Evolutionary conservation across 2,888 invertebrate species (phyloP).

Genomic region (Dysmachus trigonus): DNA sequence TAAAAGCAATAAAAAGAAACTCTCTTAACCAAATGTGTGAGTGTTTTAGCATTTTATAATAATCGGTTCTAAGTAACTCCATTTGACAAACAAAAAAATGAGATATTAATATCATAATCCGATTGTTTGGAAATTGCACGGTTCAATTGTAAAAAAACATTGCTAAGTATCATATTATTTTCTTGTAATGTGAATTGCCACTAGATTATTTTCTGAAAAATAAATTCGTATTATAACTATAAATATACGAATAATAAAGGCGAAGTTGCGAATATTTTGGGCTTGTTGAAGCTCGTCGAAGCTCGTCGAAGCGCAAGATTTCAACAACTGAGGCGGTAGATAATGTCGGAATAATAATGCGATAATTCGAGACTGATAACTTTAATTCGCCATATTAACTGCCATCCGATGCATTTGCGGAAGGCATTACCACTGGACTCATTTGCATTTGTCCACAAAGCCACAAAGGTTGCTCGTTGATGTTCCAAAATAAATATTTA

Average conservation of each 20-base stretch:
- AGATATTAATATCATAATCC: too few relatives aligned
- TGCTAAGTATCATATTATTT: too few relatives aligned
- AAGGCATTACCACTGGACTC: neutral
- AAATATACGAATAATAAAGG: neutral
- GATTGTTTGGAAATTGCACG: too few relatives aligned
- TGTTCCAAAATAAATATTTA: neutral
- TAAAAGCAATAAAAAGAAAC: too few relatives aligned
- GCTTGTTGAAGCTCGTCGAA: neutral
- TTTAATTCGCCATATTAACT: neutral
- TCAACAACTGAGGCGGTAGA: neutral
- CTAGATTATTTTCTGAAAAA: neutral
- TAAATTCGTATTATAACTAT: neutral
- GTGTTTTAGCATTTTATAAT: too few relatives aligned
- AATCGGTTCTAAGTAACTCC: too few relatives aligned
- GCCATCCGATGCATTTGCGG: neutral
- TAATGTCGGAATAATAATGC: neutral
- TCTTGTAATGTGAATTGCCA: too few relatives aligned
- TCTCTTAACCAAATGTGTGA: too few relatives aligned
- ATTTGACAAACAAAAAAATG: too few relatives aligned
- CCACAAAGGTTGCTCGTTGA: neutral
- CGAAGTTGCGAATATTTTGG: neutral
- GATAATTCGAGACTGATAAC: neutral
- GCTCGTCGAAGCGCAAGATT: neutral
- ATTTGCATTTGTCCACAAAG: neutral
- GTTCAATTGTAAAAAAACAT: too few relatives aligned